phyloP scores from a whole-genome alignment of 1,140 invertebrate genomes.

The Pollicipes pollicipes region DNA sequence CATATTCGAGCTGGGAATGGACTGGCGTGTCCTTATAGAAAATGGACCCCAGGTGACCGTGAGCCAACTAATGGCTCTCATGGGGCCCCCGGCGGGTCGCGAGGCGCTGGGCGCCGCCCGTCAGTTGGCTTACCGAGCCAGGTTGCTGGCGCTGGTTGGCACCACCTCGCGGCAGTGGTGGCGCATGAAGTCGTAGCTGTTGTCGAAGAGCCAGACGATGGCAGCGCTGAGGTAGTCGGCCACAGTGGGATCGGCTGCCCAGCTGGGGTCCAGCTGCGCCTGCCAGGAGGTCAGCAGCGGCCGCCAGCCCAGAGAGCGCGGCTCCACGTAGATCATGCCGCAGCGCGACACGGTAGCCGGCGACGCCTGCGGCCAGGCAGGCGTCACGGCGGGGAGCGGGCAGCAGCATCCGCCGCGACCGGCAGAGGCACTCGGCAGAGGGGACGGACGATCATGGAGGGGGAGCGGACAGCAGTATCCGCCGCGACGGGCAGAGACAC shows the following conservation, averaged over 20 bases:
- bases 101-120: no score
- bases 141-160: constrained; percentile 52
- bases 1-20: no score
- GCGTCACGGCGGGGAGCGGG: no score
- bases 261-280: background rate
- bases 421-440: no score
- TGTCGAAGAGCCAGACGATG: constrained; percentile 33
- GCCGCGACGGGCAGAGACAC: no score
- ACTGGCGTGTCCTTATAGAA: no score
- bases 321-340: constrained; percentile 90
- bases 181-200: constrained; percentile 35
- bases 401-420: no score
- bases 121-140: constrained; percentile 26
- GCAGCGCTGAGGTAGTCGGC: background rate
- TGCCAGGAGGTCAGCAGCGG: constrained; percentile 34
- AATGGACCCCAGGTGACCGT: no score
- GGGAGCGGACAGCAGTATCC: no score
- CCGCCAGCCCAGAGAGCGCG: constrained; percentile 61
- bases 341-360: constrained; percentile 85
- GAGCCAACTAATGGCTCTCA: no score
- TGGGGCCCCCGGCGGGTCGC: no score
- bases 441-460: no score
- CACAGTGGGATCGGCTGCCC: background rate
- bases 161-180: constrained; percentile 40
- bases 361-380: constrained; percentile 45